Conservation (phyloP, 2,888 invertebrate genomes). For the Hololepta plana region DNA sequence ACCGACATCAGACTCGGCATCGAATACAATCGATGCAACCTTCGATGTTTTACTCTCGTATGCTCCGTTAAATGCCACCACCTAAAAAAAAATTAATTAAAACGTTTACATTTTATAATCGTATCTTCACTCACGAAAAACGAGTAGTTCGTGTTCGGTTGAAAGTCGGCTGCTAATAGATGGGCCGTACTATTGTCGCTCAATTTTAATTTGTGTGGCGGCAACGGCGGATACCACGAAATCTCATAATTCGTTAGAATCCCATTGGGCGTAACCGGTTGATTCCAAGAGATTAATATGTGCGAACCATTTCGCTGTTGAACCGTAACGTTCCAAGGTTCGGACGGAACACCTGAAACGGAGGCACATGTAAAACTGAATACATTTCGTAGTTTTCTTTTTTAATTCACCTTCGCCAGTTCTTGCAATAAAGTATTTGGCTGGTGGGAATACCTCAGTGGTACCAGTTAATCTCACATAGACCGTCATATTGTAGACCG, state of each 20-base stretch:
- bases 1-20: constrained; percentile 43
- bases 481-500: constrained; percentile 64
- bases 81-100: constrained; percentile 24
- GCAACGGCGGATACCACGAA: constrained; percentile 43
- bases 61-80: constrained; percentile 44
- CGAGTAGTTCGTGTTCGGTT: constrained; percentile 40
- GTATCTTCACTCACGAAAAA: constrained; percentile 51
- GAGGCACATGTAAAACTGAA: constrained; percentile 4
- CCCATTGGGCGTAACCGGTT: constrained; percentile 45
- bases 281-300: constrained; percentile 51
- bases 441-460: constrained; percentile 40
- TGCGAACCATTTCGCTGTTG: constrained; percentile 43
- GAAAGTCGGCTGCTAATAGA: constrained; percentile 29
- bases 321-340: constrained; percentile 47
- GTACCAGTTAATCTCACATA: constrained; percentile 44
- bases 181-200: constrained; percentile 30
- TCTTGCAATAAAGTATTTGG: constrained; percentile 38
- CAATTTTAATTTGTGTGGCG: constrained; percentile 31
- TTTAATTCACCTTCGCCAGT: constrained; percentile 42
- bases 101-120: too few species aligned
- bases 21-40: constrained; percentile 38
- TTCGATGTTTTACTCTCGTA: constrained; percentile 42
- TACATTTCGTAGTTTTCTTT: constrained; percentile 1
- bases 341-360: constrained; percentile 36
- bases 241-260: constrained; percentile 41